phyloP scores from a whole-genome alignment of 2,113 vertebrate genomes.

The Atherinomorus stipes region DNA sequence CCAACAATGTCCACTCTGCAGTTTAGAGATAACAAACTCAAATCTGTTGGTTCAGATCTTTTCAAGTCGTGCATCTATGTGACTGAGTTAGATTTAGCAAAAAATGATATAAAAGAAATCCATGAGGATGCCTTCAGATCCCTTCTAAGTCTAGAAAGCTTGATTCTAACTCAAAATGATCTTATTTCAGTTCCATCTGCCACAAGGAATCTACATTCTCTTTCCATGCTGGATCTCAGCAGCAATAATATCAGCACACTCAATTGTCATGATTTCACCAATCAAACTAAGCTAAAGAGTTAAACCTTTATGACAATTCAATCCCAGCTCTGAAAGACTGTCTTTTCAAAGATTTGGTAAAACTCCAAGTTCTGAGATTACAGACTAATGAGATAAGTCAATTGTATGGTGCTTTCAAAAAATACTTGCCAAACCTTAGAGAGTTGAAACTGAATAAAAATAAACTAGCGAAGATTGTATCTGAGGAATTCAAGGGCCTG shows the following conservation, averaged over 20 bases:
- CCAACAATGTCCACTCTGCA: constrained; percentile 68
- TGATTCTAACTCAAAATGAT: constrained; percentile 65
- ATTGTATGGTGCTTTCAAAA: constrained; percentile 61
- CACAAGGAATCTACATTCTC: constrained; percentile 37
- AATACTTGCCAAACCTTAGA: constrained; percentile 60
- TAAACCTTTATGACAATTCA: constrained; percentile 67
- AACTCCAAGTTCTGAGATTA: constrained; percentile 67
- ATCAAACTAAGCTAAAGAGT: constrained; percentile 59
- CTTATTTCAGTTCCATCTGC: constrained; percentile 55
- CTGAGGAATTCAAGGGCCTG: constrained; percentile 42
- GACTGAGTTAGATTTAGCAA: constrained; percentile 63
- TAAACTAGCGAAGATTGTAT: constrained; percentile 51
- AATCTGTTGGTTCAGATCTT: constrained; percentile 40
- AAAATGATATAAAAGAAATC: constrained; percentile 48
- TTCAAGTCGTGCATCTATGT: constrained; percentile 66
- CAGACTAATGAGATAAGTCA: constrained; percentile 62
- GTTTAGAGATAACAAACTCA: constrained; percentile 72
- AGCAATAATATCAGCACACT: constrained; percentile 69
- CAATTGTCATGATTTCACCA: constrained; percentile 66
- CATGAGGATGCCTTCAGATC: constrained; percentile 39
- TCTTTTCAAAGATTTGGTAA: constrained; percentile 67
- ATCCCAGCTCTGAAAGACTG: constrained; percentile 62
- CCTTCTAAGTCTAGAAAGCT: constrained; percentile 30
- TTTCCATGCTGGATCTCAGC: constrained; percentile 74
- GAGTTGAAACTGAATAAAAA: constrained; percentile 67